phyloP scores from a whole-genome alignment of 37 sponge, comb jelly and placozoan genomes.

The Eunapius fragilis region DNA sequence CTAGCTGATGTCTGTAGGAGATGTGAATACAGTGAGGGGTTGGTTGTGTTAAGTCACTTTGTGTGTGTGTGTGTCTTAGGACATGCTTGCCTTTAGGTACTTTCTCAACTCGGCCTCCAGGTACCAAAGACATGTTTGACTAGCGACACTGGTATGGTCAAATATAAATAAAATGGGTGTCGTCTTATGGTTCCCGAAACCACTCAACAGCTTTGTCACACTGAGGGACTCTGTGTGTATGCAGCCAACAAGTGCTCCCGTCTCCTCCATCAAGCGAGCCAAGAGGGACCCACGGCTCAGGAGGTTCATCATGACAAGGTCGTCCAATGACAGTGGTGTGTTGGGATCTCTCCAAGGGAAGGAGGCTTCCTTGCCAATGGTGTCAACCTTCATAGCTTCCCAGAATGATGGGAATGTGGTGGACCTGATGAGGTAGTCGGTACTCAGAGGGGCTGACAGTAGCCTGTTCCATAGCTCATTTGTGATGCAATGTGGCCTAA shows the following conservation, averaged over 20 bases:
- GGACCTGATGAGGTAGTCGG: conserved; percentile 11
- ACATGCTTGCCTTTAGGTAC: conserved; percentile 9
- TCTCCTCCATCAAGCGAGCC: background rate
- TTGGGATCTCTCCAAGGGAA: conserved; percentile 26
- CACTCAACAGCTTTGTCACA: background rate
- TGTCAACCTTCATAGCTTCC: background rate
- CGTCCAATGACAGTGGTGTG: conserved; percentile 18
- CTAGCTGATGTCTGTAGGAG: background rate
- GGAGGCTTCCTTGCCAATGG: background rate
- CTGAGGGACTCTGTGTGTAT: conserved; percentile 1
- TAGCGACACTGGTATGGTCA: conserved; percentile 4
- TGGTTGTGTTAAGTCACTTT: background rate
- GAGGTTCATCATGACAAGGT: conserved; percentile 35
- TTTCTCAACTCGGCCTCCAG: conserved; percentile 34
- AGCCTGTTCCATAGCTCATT: conserved; percentile 27
- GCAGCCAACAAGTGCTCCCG: background rate
- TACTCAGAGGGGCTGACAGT: conserved; percentile 18
- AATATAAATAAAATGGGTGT: conserved; percentile 31
- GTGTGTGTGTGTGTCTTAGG: no score
- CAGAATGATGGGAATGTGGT: conserved; percentile 19
- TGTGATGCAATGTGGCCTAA: background rate
- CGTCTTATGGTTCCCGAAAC: background rate
- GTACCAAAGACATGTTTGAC: background rate
- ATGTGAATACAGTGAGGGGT: background rate
- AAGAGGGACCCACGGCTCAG: background rate